Base-by-base conservation (phyloP, 2,797 vertebrate species). In the Muscicapa striata region DNA sequence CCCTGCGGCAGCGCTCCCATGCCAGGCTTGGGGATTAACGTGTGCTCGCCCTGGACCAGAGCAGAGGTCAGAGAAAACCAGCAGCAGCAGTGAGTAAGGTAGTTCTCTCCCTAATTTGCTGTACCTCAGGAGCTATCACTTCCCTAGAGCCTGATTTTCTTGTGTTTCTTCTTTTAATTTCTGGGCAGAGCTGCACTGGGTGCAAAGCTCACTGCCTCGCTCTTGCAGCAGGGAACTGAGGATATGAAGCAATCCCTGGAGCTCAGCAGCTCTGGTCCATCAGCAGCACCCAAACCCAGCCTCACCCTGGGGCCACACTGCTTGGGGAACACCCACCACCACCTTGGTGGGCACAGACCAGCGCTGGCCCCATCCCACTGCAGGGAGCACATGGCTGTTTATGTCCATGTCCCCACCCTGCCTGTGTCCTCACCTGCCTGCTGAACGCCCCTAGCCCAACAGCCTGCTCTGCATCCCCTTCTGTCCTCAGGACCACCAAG, bases 401-500 rank as follows among this genome's bases (percentile, higher is more conserved):
- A 10, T 4, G 15, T 15, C 52, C 16, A 0, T 21, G 48, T 29
- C 26, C 74, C 38, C 52, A 54, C 20, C 34, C 30, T 29, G 58
- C 32, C 46, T 11, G 9, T 26, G 27, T 36, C 69, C 46, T 27
- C 15, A 18, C 40, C 45, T 62, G 48, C 34, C 30, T 58, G 34
- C 59, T 74, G 51, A n/a, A 23, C 10, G 5, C 16, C 23, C 21
- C 22, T 3, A 89, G 84, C 59, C 64, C 3, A 1, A 69, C 51
- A 73, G 15, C 41, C 32, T 86, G 68, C 13, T 22, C 61, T 8
- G 1, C 10, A 5, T 24, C 49, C 43, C 21, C 13, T 11, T 1
- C 1, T 5, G 1, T 30, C 24, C 43, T 58, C 0, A 0, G n/a
- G 27, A 69, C 24, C 34, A 64, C 40, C 1, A 1, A 0, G 34